phyloP scores from a whole-genome alignment of 2,888 invertebrate species.

The Lycocerus yunnanus region DNA sequence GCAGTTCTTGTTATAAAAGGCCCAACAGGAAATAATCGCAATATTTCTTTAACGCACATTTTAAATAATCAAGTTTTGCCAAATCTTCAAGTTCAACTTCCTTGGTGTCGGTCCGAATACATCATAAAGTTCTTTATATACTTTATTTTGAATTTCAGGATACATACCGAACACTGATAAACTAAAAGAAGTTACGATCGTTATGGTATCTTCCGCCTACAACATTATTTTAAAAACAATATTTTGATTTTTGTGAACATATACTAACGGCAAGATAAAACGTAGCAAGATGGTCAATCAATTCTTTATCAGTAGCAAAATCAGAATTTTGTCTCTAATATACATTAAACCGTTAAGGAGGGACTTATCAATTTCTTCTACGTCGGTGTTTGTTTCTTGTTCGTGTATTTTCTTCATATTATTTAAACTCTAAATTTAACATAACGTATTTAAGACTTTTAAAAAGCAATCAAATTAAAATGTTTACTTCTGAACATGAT shows the following conservation, averaged over 20 bases:
- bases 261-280: slow-evolving; percentile 42
- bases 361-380: slow-evolving; percentile 3
- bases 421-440: background rate
- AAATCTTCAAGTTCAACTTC: slow-evolving; percentile 39
- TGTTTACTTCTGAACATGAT: no score
- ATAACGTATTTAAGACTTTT: no score
- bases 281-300: slow-evolving; percentile 40
- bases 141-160: slow-evolving; percentile 47
- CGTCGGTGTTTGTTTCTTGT: background rate
- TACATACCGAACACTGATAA: slow-evolving; percentile 47
- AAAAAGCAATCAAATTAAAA: no score
- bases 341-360: slow-evolving; percentile 37
- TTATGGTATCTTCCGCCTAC: slow-evolving; percentile 46
- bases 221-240: background rate
- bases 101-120: slow-evolving; percentile 38
- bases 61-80: slow-evolving; percentile 40
- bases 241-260: background rate
- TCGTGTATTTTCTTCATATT: background rate
- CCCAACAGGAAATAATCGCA: slow-evolving; percentile 45
- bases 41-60: slow-evolving; percentile 46
- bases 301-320: slow-evolving; percentile 30
- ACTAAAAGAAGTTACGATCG: slow-evolving; percentile 37
- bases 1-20: slow-evolving; percentile 43
- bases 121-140: slow-evolving; percentile 40
- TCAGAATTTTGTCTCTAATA: slow-evolving; percentile 33